Evolutionary conservation across 1,140 invertebrate genomes (phyloP), one percentile per base, ranked within the genome.

Genomic region (Macrosteles quadrilineatus): DNA sequence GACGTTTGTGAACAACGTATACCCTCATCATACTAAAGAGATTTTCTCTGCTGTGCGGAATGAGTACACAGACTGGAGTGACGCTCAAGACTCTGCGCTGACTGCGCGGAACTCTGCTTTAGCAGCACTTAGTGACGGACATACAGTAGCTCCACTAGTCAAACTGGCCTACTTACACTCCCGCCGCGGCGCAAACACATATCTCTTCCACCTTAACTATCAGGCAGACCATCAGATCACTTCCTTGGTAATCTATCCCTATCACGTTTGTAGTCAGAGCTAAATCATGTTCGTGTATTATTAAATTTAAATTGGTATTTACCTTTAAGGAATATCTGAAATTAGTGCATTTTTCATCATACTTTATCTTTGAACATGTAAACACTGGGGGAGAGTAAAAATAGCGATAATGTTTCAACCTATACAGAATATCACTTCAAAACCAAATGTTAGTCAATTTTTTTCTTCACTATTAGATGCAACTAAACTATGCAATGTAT

Each of bases 61-160:
- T 82, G 93, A 97, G 79, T 98, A 98, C 81, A 95, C 93, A 31
- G 92, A 96, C 79, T 96, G 94, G 94, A 90, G 92, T 77, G 90
- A 93, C 74, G 88, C 91, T 3, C 92, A 91, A 27, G 86, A 91
- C 65, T 91, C 95, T 77, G 92, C 92, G 0, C 90, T 93, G 76
- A 91, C 91, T 77, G 86, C 92, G 53, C 80, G 94, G 11, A 93
- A 97, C 78, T 91, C 91, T 12, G 92, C 95, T 0, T 87, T 97
- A 80, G 92, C 94, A 75, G 88, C 95, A 1, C 82, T 98, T 1
- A 91, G 91, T 76, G 95, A 98, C 78, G 94, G 89, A 0, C 88
- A 91, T 77, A 85, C 90, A 73, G 88, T 89, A 1, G 88, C 90
- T 1, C 90, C 90, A 0, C 82, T 91, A 47, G 83, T 92, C 71